These are phyloP conservation scores for Poeciliopsis infans DNA, from an alignment of 2,797 vertebrate species.

Conservation along the genomic window DNA sequence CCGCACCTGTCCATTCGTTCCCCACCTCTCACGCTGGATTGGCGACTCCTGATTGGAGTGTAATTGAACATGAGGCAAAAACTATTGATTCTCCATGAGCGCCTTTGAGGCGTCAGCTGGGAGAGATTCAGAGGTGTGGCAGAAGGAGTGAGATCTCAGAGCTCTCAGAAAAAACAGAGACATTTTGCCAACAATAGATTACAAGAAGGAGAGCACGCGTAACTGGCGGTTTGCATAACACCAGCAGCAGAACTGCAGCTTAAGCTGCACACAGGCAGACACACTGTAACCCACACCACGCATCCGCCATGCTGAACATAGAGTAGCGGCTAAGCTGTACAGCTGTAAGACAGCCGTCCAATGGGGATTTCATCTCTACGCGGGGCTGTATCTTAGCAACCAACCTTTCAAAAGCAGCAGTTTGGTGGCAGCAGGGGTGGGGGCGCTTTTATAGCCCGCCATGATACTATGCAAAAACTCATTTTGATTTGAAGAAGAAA, in stretches of 20 bases:
- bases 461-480: constrained; percentile 78
- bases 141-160: constrained; percentile 64
- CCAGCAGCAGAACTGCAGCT: constrained; percentile 19
- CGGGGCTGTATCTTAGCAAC: constrained; percentile 90
- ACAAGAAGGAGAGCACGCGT: constrained; percentile 15
- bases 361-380: constrained; percentile 77
- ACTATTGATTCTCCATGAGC: constrained; percentile 63
- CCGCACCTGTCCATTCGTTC: constrained; percentile 41
- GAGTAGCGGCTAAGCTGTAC: constrained; percentile 49
- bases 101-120: constrained; percentile 62
- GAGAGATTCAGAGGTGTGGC: constrained; percentile 47
- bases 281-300: constrained; percentile 8
- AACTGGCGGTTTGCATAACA: constrained; percentile 23
- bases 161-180: constrained; percentile 40
- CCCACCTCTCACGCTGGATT: constrained; percentile 12
- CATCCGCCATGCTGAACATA: constrained; percentile 34
- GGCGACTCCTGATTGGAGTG: constrained; percentile 54
- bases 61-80: constrained; percentile 66
- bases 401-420: constrained; percentile 77
- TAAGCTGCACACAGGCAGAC: background rate
- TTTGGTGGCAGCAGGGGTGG: constrained; percentile 74
- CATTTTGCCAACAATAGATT: constrained; percentile 44
- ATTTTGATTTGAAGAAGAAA: constrained; percentile 53
- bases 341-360: constrained; percentile 70
- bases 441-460: constrained; percentile 75